These are phyloP conservation scores for Ennomos erosarius DNA, from an alignment of 2,888 invertebrate species.

Conservation along the genomic window DNA sequence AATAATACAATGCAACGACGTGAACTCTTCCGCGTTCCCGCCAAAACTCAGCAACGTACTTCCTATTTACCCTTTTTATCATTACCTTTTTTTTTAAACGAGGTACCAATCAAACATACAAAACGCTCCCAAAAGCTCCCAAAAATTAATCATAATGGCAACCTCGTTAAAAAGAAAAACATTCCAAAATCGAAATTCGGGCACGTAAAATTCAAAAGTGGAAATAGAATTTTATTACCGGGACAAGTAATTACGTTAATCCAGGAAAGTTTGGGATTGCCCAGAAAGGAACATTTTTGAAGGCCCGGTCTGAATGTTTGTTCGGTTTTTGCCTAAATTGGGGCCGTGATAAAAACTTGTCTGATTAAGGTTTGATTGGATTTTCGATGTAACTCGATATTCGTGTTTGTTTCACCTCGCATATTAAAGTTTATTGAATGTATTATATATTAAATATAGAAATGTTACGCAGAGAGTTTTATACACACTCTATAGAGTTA, in stretches of 20 bases:
- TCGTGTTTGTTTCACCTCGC: conserved; percentile 23
- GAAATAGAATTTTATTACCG: conserved; percentile 29
- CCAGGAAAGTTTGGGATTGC: conserved; percentile 39
- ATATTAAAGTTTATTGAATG: conserved; percentile 12
- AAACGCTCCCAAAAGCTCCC: background rate
- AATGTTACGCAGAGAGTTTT: too few species aligned
- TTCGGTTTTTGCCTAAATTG: conserved; percentile 38
- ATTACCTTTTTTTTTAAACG: too few species aligned
- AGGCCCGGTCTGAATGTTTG: conserved; percentile 35
- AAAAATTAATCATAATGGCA: conserved; percentile 11
- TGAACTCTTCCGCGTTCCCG: too few species aligned
- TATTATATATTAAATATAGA: too few species aligned
- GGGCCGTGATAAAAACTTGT: conserved; percentile 41
- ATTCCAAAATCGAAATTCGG: conserved; percentile 12
- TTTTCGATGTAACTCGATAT: conserved; percentile 33
- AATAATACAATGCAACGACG: too few species aligned
- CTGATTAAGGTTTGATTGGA: conserved; percentile 42
- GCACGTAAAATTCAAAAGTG: conserved; percentile 19
- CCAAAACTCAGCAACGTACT: too few species aligned
- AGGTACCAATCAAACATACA: background rate
- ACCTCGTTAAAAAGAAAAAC: conserved; percentile 9
- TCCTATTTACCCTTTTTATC: too few species aligned
- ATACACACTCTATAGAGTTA: too few species aligned
- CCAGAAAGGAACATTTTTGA: conserved; percentile 36
- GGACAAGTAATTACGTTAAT: conserved; percentile 38